phyloP scores from a whole-genome alignment of 2,888 invertebrate species.

The Drosophila tanythrix region DNA sequence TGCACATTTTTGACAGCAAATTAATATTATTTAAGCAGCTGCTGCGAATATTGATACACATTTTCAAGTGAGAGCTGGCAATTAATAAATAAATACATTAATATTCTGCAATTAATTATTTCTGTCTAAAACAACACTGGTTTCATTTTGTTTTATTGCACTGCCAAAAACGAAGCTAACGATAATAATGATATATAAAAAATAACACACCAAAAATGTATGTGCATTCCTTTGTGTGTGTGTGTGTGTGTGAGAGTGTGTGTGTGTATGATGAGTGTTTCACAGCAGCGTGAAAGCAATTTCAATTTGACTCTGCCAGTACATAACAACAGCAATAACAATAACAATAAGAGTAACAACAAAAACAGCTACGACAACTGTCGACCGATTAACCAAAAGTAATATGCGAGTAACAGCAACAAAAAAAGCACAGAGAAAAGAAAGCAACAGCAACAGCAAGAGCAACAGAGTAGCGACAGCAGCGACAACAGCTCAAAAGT shows the following conservation, averaged over 20 bases:
- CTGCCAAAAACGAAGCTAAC: slow-evolving; percentile 49
- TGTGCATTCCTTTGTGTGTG: slow-evolving; percentile 13
- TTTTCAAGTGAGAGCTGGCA: background rate
- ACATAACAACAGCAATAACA: slow-evolving; percentile 23
- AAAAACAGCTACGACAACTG: slow-evolving; percentile 34
- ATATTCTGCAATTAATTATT: background rate
- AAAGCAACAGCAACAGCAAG: slow-evolving; percentile 37
- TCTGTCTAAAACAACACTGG: background rate
- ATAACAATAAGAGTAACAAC: slow-evolving; percentile 30
- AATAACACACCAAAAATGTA: slow-evolving; percentile 32
- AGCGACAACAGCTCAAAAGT: slow-evolving; percentile 77
- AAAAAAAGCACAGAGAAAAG: slow-evolving; percentile 33
- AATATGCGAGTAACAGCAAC: slow-evolving; percentile 51
- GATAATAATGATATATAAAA: slow-evolving; percentile 24
- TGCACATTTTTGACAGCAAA: slow-evolving; percentile 10
- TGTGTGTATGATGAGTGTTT: slow-evolving; percentile 12
- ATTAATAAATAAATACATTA: background rate
- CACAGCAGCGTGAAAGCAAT: slow-evolving; percentile 52
- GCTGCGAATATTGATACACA: background rate
- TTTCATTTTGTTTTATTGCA: slow-evolving; percentile 59
- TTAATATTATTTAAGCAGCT: background rate
- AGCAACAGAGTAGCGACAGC: slow-evolving; percentile 48
- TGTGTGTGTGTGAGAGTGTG: slow-evolving; percentile 2
- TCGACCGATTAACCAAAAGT: slow-evolving; percentile 68
- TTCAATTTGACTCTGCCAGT: slow-evolving; percentile 41